A percentile compares a stretch with the other conserved stretches of the same genome.
phyloP scores from a whole-genome alignment of 2,797 vertebrate species.

The Adelosebastes latens region DNA sequence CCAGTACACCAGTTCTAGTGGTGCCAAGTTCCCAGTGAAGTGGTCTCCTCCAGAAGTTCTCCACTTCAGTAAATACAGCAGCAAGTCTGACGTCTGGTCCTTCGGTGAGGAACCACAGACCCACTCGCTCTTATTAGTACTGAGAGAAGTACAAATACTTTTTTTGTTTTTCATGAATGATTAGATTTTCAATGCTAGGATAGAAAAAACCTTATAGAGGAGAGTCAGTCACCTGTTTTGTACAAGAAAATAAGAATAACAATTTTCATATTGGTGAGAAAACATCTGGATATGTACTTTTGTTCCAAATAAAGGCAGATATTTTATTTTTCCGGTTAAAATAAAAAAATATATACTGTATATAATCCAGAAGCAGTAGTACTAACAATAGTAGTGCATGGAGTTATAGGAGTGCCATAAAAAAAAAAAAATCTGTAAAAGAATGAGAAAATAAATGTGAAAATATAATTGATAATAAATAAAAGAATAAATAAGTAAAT shows the following conservation, averaged over 20 bases:
- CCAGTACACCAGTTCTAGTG: conserved; percentile 89
- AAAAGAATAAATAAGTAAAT: too few relatives aligned
- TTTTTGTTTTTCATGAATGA: too few relatives aligned
- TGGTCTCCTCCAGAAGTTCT: conserved; percentile 94
- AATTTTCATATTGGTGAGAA: too few relatives aligned
- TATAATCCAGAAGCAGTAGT: not conserved
- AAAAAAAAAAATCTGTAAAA: too few relatives aligned
- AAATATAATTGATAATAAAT: too few relatives aligned
- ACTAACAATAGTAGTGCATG: too few relatives aligned
- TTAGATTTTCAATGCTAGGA: too few relatives aligned
- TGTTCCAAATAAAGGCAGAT: not conserved
- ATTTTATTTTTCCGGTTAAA: not conserved
- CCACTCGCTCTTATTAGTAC: not conserved
- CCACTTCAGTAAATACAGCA: conserved; percentile 91
- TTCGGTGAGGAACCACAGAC: conserved; percentile 82
- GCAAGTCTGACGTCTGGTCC: conserved; percentile 93
- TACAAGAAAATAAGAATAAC: not conserved
- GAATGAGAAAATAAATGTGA: not conserved
- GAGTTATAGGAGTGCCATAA: too few relatives aligned
- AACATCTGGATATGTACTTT: not conserved
- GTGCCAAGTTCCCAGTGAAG: conserved; percentile 90
- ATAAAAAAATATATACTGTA: not conserved
- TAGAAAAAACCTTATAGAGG: too few relatives aligned
- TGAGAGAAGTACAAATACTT: too few relatives aligned
- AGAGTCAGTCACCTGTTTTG: too few relatives aligned